Evolutionary conservation across 2,797 vertebrate genomes (phyloP), one percentile per base, ranked within the genome.

Genomic region (Myoxocephalus aenaeus): DNA sequence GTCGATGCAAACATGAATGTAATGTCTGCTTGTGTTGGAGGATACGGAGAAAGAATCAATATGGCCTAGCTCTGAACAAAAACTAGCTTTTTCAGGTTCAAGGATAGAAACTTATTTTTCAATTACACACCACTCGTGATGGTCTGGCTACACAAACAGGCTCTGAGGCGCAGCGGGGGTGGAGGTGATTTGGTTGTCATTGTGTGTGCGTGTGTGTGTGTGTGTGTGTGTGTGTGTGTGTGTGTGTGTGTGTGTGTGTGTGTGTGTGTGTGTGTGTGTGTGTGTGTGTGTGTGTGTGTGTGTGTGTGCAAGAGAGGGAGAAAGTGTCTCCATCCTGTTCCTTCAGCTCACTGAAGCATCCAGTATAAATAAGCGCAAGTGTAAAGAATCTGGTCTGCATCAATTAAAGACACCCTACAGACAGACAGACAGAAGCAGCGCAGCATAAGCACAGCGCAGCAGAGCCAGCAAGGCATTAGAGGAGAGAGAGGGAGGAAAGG

Each of bases 31-130:
- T 48, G 61, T 64, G 64, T 68, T 38, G 46, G 64, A 80, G 58
- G 59, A 78, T 44, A 22, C 73, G 27, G 71, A 59, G 27, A 68
- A 44, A 13, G 42, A 84, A 90, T 88, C 86, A 46, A 92, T 87
- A 70, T 2, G 25, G 58, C 74, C 40, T 18, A 56, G 63, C 73
- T 72, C 66, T 38, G 76, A 85, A 86, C 77, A 61, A 86, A 90
- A 89, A 77, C 62, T 9, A 77, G 74, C 70, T 48, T 76, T 86
- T 88, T 82, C 76, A 64, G 62, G 70, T 70, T 81, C 64, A 77
- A 72, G 44, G 75, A 82, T 65, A 75, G 48, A 87, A 88, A 86
- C 73, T 42, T 81, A 80, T 80, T 89, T 91, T 90, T 90, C 83
- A 91, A 75, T 92, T 87, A 87, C 68, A 81, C 68, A 79, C 29